phyloP scores from a whole-genome alignment of 30 jellyfish, hydroid and myxozoan species.

The Aurelia sp. region DNA sequence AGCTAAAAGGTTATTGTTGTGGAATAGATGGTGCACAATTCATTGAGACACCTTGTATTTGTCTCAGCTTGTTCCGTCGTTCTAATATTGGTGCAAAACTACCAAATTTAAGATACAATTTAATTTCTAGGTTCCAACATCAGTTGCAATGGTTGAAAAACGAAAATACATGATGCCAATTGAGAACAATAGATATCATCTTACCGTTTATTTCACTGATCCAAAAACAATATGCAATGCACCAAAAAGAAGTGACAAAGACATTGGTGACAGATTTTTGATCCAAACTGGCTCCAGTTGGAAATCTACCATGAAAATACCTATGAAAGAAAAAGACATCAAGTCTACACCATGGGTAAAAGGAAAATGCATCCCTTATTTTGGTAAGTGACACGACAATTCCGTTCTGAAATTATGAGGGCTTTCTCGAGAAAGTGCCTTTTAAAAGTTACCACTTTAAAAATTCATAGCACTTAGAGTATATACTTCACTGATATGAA shows the following conservation, averaged over 20 bases:
- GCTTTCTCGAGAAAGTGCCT: no score
- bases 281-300: constrained; percentile 61
- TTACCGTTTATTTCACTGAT: constrained; percentile 62
- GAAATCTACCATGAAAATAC: constrained; percentile 48
- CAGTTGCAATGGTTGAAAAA: constrained; percentile 51
- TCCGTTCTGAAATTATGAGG: no score
- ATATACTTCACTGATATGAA: no score
- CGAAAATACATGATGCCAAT: constrained; percentile 61
- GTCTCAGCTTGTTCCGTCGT: no score
- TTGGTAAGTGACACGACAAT: constrained; percentile 28
- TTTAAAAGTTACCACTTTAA: no score
- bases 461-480: no score
- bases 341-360: constrained; percentile 45
- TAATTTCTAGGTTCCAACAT: constrained; percentile 59
- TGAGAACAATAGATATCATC: constrained; percentile 41
- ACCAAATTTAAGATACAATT: no score
- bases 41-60: no score
- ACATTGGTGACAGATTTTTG: constrained; percentile 57
- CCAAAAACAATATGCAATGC: constrained; percentile 66
- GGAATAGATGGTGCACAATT: no score
- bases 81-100: no score
- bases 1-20: no score
- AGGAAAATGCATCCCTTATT: constrained; percentile 49
- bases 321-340: constrained; percentile 29
- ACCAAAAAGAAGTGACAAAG: constrained; percentile 36